These are phyloP conservation scores for Megastigmus dorsalis DNA, from an alignment of 2,888 invertebrate species.

Conservation along the genomic window DNA sequence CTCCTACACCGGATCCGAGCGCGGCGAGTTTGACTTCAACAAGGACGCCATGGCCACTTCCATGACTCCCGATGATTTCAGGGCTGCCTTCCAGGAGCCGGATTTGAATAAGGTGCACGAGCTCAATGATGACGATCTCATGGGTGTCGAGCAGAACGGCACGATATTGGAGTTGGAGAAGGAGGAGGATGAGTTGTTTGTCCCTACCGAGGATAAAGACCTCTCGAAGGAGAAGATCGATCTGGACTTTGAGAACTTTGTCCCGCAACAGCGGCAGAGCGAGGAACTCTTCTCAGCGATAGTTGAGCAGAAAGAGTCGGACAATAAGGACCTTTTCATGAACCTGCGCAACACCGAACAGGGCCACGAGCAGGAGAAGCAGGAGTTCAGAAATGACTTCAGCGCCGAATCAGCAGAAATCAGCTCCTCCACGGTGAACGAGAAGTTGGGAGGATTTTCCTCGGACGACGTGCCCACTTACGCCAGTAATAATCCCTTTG, in stretches of 20 bases:
- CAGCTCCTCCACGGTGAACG: not conserved
- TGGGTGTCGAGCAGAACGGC: constrained; percentile 50
- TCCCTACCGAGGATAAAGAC: constrained; percentile 15
- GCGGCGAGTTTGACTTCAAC: constrained; percentile 61
- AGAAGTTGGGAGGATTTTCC: not conserved
- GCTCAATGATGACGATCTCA: constrained; percentile 63
- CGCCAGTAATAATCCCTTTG: constrained; percentile 40
- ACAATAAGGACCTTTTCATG: constrained; percentile 49
- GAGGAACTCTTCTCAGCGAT: constrained; percentile 40
- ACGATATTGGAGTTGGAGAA: constrained; percentile 1
- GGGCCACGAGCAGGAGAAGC: not conserved
- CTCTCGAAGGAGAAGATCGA: constrained; percentile 46
- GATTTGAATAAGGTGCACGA: constrained; percentile 76
- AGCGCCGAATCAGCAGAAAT: constrained; percentile 11
- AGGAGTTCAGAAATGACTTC: too few species aligned
- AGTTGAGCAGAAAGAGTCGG: constrained; percentile 38
- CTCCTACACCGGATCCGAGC: constrained; percentile 63
- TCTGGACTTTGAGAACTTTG: constrained; percentile 33
- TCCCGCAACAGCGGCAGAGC: constrained; percentile 38
- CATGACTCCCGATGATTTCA: constrained; percentile 66
- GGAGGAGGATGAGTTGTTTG: constrained; percentile 50
- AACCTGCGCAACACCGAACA: constrained; percentile 39
- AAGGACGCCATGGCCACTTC: constrained; percentile 70
- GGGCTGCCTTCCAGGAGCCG: constrained; percentile 63
- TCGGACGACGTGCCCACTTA: constrained; percentile 6